phyloP scores from a whole-genome alignment of 2,797 vertebrate species.

The Perdix hodgsoniae region DNA sequence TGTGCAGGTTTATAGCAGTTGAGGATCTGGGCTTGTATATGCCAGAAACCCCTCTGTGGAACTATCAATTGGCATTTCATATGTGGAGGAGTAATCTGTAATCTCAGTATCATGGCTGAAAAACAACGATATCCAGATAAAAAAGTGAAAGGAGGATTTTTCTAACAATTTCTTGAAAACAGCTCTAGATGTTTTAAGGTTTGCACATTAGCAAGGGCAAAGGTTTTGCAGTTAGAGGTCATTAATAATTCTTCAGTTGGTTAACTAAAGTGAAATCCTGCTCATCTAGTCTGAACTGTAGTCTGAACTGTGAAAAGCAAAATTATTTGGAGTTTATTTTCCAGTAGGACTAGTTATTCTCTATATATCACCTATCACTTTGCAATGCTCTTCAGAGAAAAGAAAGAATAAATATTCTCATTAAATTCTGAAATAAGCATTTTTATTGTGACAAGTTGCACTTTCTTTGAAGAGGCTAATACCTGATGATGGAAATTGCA shows the following conservation, averaged over 20 bases:
- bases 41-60: not conserved
- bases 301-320: slow-evolving; percentile 51
- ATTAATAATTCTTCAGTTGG: not conserved
- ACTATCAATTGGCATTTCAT: not conserved
- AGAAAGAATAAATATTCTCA: slow-evolving; percentile 77
- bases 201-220: not conserved
- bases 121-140: not conserved
- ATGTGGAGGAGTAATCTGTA: not conserved
- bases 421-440: slow-evolving; percentile 67
- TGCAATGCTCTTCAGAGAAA: slow-evolving; percentile 73
- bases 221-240: not conserved
- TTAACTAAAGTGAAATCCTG: slow-evolving; percentile 2
- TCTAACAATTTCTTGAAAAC: not conserved
- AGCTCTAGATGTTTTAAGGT: not conserved
- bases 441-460: slow-evolving; percentile 58
- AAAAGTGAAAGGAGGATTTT: not conserved
- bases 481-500: slow-evolving; percentile 26
- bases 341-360: slow-evolving; percentile 76
- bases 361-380: slow-evolving; percentile 70
- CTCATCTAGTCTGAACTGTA: slow-evolving; percentile 11
- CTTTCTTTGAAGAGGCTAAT: slow-evolving; percentile 57
- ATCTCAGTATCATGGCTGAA: not conserved
- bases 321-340: slow-evolving; percentile 61
- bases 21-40: not conserved
- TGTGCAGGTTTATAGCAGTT: not conserved